Evolutionary conservation across 2,888 invertebrate genomes (phyloP), one percentile per base, ranked within the genome.

Genomic region (Bhutanitis thaidina): DNA sequence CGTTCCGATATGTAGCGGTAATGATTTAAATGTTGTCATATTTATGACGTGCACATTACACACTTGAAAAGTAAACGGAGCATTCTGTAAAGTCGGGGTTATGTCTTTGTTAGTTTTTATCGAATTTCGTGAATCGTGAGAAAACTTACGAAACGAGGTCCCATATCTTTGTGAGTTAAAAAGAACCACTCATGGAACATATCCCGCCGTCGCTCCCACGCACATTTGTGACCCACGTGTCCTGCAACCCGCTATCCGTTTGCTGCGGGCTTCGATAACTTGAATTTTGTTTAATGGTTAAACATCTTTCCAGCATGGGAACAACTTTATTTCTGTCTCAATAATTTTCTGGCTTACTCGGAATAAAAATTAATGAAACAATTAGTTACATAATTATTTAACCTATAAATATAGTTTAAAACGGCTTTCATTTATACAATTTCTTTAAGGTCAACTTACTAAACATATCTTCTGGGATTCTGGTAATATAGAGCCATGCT

Each of bases 171-270:
- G 34, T 12, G 55, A 61, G 60, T 59, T 70, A 71, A 74, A 66
- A n/a, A 64, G 67, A 65, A 66, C 73, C 85, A 88, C 87, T 87
- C 83, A 87, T 69, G 70, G 75, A 76, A 74, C 62, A 57, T 62
- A 45, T 56, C 5, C 59, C 57, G 56, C 49, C 34, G 14, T 13
- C 61, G 69, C 70, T 80, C 82, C 77, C 85, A 83, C 83, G 81
- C 77, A 77, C 79, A 82, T 78, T 80, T 78, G 81, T 67, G 68
- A 62, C 72, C 77, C 84, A 84, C 77, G 73, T 85, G 80, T 63
- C 43, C 54, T 43, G 40, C 29, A 20, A 29, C 10, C 43, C 43
- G 20, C 27, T 4, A 12, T 34, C 15, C 36, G 12, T 15, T 38
- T 43, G n/a, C 35, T 16, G 46, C 8, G 30, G 12, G n/a, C 10